Percentiles rank a stretch among this genome's conserved stretches.
These are phyloP conservation scores for Aspidapion aeneum DNA, from an alignment of 2,888 invertebrate genomes.

Conservation along the genomic window DNA sequence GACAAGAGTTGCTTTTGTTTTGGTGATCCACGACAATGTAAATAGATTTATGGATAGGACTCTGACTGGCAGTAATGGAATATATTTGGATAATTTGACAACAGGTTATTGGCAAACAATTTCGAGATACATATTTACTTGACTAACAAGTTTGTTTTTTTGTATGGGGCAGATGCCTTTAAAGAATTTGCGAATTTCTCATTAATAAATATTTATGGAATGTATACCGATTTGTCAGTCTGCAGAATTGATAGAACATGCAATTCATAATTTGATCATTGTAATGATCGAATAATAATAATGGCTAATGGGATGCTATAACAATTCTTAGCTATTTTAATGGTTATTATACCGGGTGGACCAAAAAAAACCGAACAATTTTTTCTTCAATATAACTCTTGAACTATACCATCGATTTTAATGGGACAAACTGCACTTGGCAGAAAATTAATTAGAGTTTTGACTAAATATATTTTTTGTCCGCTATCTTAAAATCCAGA, in stretches of 20 bases:
- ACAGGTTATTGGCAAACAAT: constrained; percentile 19
- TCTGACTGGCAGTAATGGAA: constrained; percentile 18
- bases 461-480: too few relatives aligned
- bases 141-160: constrained; percentile 6
- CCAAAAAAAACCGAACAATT: too few relatives aligned
- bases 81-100: constrained; percentile 22
- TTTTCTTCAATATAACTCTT: too few relatives aligned
- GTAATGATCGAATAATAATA: background rate
- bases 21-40: constrained; percentile 43
- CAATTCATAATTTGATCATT: background rate
- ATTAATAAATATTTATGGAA: background rate
- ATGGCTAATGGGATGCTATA: too few relatives aligned
- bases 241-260: background rate
- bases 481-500: too few relatives aligned
- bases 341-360: too few relatives aligned
- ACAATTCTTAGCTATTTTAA: too few relatives aligned
- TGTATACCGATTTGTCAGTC: background rate
- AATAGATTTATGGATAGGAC: constrained; percentile 39
- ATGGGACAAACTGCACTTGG: too few relatives aligned
- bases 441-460: too few relatives aligned
- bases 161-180: constrained; percentile 5
- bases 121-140: constrained; percentile 4
- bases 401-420: too few relatives aligned
- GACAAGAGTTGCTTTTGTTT: constrained; percentile 46
- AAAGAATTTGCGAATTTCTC: background rate